Evolutionary conservation across 2,888 invertebrate species (phyloP).

Genomic region (Leucoptera coffeella): DNA sequence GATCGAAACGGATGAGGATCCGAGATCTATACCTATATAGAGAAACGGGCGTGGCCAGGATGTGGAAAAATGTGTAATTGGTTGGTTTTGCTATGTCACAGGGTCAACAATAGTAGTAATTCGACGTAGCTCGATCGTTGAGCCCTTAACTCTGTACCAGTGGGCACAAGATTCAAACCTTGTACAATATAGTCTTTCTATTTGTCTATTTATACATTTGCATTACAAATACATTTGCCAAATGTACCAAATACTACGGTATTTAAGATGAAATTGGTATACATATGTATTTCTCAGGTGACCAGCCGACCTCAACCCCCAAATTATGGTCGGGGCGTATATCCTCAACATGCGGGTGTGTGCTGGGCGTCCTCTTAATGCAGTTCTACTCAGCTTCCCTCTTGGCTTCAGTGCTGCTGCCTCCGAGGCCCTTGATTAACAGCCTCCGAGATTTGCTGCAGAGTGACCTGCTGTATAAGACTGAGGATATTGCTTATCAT

Average conservation of each 20-base stretch:
- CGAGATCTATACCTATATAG: no score
- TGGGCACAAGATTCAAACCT: no score
- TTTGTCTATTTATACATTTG: not conserved
- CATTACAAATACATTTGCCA: not conserved
- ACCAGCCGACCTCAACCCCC: not conserved
- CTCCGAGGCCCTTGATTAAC: conserved; percentile 6
- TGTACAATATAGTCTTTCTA: not conserved
- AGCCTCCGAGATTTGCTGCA: conserved; percentile 1
- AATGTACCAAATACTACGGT: no score
- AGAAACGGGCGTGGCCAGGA: no score
- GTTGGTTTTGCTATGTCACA: no score
- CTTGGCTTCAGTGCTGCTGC: conserved; percentile 14
- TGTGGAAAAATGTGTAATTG: no score
- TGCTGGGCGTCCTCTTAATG: conserved; percentile 2
- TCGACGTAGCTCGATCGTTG: no score
- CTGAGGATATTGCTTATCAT: conserved; percentile 1
- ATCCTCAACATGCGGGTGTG: not conserved
- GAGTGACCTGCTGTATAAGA: conserved; percentile 1
- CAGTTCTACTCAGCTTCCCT: conserved; percentile 15
- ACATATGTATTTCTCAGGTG: not conserved
- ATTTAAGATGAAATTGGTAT: not conserved
- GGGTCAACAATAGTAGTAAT: no score
- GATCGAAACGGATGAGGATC: no score
- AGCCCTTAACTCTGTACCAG: no score
- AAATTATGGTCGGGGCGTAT: conserved; percentile 1